phyloP scores from a whole-genome alignment of 2,888 invertebrate genomes.

The Pyrgus malvae region DNA sequence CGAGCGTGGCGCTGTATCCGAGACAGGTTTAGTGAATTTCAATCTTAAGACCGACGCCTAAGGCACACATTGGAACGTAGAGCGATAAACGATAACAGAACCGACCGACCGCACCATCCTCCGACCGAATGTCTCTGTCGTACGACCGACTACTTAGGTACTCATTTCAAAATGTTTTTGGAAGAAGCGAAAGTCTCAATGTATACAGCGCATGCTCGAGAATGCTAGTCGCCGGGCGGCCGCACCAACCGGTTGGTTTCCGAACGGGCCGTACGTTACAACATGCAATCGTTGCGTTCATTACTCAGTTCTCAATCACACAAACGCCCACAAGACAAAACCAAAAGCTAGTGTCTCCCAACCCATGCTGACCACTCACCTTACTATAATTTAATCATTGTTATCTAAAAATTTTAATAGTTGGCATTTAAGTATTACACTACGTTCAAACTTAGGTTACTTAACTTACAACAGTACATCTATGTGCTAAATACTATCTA shows the following conservation, averaged over 20 bases:
- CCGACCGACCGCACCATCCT: conserved; percentile 73
- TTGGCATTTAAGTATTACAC: conserved; percentile 7
- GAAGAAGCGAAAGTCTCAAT: conserved; percentile 77
- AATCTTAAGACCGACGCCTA: conserved; percentile 16
- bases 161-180: conserved; percentile 50
- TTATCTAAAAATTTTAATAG: conserved; percentile 6
- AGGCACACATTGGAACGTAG: conserved; percentile 29
- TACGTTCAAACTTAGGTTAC: conserved; percentile 19
- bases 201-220: conserved; percentile 79
- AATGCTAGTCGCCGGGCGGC: conserved; percentile 57
- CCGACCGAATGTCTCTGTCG: conserved; percentile 73
- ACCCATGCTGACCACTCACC: conserved; percentile 70
- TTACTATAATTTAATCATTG: conserved; percentile 32
- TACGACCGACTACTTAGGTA: conserved; percentile 45
- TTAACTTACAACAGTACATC: conserved; percentile 1
- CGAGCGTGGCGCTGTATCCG: conserved; percentile 50
- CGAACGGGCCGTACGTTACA: conserved; percentile 17
- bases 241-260: conserved; percentile 36
- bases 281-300: conserved; percentile 33
- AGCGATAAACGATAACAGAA: conserved; percentile 38
- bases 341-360: conserved; percentile 74
- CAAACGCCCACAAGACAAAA: conserved; percentile 66
- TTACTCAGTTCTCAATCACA: conserved; percentile 44
- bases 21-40: conserved; percentile 19
- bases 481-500: conserved; percentile 1